These are phyloP conservation scores for Apocrypta bakeri DNA, from an alignment of 1,140 invertebrate genomes.

Conservation along the genomic window DNA sequence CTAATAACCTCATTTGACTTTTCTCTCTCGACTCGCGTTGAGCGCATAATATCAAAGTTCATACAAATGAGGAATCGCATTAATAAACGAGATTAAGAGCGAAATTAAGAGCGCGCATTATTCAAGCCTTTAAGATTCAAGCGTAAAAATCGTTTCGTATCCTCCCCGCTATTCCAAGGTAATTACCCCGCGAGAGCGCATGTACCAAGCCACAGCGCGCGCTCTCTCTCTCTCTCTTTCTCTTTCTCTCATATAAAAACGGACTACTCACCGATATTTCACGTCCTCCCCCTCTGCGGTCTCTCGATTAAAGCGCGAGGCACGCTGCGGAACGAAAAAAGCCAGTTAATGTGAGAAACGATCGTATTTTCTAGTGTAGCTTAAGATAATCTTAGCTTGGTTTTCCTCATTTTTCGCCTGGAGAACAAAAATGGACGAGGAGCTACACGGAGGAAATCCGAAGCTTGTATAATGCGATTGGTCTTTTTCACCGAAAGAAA, in stretches of 20 bases:
- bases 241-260: background rate
- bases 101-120: conserved; percentile 44
- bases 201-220: background rate
- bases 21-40: background rate
- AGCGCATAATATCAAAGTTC: conserved; percentile 25
- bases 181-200: conserved; percentile 1
- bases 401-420: conserved; percentile 25
- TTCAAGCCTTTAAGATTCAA: conserved; percentile 18
- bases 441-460: conserved; percentile 2
- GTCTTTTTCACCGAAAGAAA: too few species aligned
- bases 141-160: conserved; percentile 43
- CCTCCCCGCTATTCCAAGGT: conserved; percentile 2
- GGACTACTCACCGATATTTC: conserved; percentile 28
- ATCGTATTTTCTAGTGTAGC: conserved; percentile 27
- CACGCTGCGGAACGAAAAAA: background rate
- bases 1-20: conserved; percentile 39
- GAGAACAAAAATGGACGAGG: background rate
- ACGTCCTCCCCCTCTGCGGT: background rate
- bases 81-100: conserved; percentile 38
- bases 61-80: conserved; percentile 47
- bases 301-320: conserved; percentile 5
- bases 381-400: conserved; percentile 12
- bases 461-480: background rate
- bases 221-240: background rate
- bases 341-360: conserved; percentile 14